Base-by-base conservation (phyloP, 2,113 vertebrate species). In the Odontophorus gujanensis region DNA sequence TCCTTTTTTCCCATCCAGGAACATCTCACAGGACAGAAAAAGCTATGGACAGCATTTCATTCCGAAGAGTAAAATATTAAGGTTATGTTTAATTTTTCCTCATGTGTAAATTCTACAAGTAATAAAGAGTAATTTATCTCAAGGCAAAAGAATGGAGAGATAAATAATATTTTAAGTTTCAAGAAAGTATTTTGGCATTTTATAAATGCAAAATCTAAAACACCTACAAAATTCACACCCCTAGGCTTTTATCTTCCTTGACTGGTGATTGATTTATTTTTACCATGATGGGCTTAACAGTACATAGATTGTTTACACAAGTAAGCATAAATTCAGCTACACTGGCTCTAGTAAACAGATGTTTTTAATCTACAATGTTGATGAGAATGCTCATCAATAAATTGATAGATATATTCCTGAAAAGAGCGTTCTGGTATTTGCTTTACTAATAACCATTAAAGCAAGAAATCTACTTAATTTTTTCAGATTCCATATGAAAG, bases 291-390 rank as follows among this genome's bases (percentile, higher is more conserved):
- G 62, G 79, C 45, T 83, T 58, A 47, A 57, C 91, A 92, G 78
- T 78, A 42, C 67, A 63, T 32, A 94, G 66, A 94, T 88, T 68
- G 65, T 67, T 87, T 84, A 26, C 79, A 96, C 69, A 90, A 94
- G 91, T 87, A 96, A 51, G 96, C 94, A 89, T 79, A 65, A 92
- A 97, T 96, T 96, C 94, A 82, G 13, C 47, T 74, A 51, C 91
- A 85, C 38, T 65, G 53, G 55, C 32, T 18, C 25, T 6, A 48
- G 5, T 16, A 69, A 85, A 85, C 87, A 95, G 93, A 89, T 68
- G 63, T 66, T 91, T 87, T 85, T 76, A 93, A 61, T 92, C 68
- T 34, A 58, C 5, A 8, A 6, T 12, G 36, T 65, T 91, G 90
- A 86, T 93, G 73, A 93, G 68, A 92, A 87, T 89, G 75, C 63